Evolutionary conservation across 2,888 invertebrate species (phyloP), one percentile per base, ranked within the genome.

Genomic region (Phlogophora meticulosa): DNA sequence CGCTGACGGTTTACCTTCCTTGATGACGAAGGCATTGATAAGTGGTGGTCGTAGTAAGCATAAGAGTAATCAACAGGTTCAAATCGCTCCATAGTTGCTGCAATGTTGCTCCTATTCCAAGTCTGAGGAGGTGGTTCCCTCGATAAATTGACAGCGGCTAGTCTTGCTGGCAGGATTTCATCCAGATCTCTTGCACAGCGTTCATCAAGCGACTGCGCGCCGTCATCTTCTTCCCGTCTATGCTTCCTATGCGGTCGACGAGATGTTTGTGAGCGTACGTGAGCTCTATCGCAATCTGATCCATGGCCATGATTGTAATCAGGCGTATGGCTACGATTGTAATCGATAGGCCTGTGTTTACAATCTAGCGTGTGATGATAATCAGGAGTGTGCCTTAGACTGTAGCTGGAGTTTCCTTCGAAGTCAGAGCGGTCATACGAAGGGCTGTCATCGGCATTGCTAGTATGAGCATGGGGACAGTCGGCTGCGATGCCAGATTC

Each of bases 1-100:
- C 95, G 90, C 73, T 94, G 94, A 61, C 94, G 92, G 78, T 94
- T 93, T 10, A 91, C 90, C 80, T 95, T 95, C 74, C 93, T 91
- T 60, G 94, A 96, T 45, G 93, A 95, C 9, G 95, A 94, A 42
- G 96, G 96, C 91, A 96, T 96, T 42, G 97, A 97, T 86, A 97
- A 96, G 85, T 97, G 96, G 63, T 97, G 96, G 86, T 98, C 98
- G 89, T 98, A 98, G 89, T 98, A 98, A 22, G 98, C 98, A 90
- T 98, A 98, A 15, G 98, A 97, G 92, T 98, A 98, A 88, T 98
- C 98, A n/a, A 95, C 95, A 17, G 96, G 96, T 85, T 96, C 96
- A 81, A 96, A 96, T 65, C 96, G 92, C 82, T 97, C 96, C 96
- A 96, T 96, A 17, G 96, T 97, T 38, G 96, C 96, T 20, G 96